Evolutionary conservation across 2,888 invertebrate genomes (phyloP).

Genomic region (Zaprionus bogoriensis): DNA sequence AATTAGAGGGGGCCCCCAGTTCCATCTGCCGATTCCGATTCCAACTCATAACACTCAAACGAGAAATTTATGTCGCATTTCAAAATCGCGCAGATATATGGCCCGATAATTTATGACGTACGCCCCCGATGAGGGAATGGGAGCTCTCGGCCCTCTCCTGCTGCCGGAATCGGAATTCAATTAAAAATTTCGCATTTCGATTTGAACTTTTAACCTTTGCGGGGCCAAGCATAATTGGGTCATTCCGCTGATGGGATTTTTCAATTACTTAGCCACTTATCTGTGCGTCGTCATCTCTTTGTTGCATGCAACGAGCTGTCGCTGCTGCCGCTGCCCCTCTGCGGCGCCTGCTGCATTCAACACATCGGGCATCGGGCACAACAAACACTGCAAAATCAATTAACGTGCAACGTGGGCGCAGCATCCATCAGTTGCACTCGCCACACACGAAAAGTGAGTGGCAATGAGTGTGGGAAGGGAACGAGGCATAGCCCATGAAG

Average conservation of each 20-base stretch:
- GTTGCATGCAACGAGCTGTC: conserved; percentile 35
- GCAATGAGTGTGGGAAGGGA: too few species aligned
- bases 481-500: too few species aligned
- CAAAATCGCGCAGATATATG: conserved; percentile 36
- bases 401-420: conserved; percentile 57
- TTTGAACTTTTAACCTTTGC: conserved; percentile 66
- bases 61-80: conserved; percentile 41
- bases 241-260: conserved; percentile 63
- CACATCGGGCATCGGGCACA: conserved; percentile 17
- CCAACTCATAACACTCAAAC: conserved; percentile 40
- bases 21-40: neutral
- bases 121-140: too few species aligned
- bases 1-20: conserved; percentile 26
- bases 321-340: conserved; percentile 10
- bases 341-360: conserved; percentile 1
- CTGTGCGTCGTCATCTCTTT: conserved; percentile 60
- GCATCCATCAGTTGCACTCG: conserved; percentile 17
- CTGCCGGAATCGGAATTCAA: conserved; percentile 39
- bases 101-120: conserved; percentile 23
- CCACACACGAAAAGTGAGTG: neutral
- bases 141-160: neutral
- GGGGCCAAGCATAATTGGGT: conserved; percentile 53
- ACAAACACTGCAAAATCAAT: conserved; percentile 64
- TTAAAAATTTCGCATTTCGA: conserved; percentile 53
- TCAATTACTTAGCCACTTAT: conserved; percentile 55